These are phyloP conservation scores for Stenoptilia bipunctidactyla DNA, from an alignment of 2,888 invertebrate genomes.

Conservation along the genomic window DNA sequence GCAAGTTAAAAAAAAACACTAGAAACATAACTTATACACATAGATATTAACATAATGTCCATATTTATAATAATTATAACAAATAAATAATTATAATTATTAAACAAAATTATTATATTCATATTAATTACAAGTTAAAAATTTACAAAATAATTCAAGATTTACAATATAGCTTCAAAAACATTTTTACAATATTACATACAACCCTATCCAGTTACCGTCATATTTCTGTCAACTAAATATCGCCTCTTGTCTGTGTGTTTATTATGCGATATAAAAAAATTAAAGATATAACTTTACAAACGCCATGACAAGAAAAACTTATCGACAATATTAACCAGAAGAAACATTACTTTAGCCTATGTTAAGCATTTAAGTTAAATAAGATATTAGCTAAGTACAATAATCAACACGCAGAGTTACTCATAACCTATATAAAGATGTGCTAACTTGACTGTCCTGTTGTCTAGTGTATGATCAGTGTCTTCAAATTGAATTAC, in stretches of 20 bases:
- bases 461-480: no score
- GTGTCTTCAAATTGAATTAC: no score
- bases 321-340: no score
- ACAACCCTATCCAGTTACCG: slow-evolving; percentile 17
- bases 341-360: no score
- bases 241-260: not conserved
- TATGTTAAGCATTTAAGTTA: no score
- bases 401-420: not conserved
- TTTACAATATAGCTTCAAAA: slow-evolving; percentile 31
- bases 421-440: no score
- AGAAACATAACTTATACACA: slow-evolving; percentile 36
- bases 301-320: no score
- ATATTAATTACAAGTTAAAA: slow-evolving; percentile 30
- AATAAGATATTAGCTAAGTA: not conserved
- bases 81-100: slow-evolving; percentile 51
- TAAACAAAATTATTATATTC: slow-evolving; percentile 37
- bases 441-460: no score
- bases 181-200: slow-evolving; percentile 23
- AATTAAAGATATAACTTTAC: no score
- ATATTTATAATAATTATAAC: slow-evolving; percentile 24
- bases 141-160: slow-evolving; percentile 31
- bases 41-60: slow-evolving; percentile 32
- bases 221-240: not conserved
- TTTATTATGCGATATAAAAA: not conserved
- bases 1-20: slow-evolving; percentile 43